Base-by-base conservation (phyloP, 2,797 vertebrate species). In the Chelidonichthys spinosus region DNA sequence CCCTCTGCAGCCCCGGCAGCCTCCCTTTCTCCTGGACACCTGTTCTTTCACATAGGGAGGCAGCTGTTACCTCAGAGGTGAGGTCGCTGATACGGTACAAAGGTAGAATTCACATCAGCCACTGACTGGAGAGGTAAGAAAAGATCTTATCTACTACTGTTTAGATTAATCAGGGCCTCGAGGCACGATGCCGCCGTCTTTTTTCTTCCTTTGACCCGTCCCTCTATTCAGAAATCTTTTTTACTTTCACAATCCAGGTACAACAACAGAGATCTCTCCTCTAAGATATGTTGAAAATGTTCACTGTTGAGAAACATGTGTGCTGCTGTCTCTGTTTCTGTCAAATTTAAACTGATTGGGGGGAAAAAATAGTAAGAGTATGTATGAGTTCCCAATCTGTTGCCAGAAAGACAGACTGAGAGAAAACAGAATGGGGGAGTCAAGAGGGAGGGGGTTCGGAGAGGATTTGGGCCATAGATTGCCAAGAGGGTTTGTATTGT, bases 391-490 rank as follows among this genome's bases (percentile, higher is more conserved):
- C 83, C 64, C 72, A 66, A 58, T 89, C 74, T 74, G 53, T 61
- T 82, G 70, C 85, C 87, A 90, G 76, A 86, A 78, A 92, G 84
- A 86, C 76, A 87, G 85, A 88, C 81, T 75, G 85, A 83, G 82
- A 81, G 72, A 88, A 82, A 85, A 82, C 63, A 72, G 80, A 84
- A 89, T 68, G 70, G 55, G 85, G 66, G 73, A 88, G 88, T 85
- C 89, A 87, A 86, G 72, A 82, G 80, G 90, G 89, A 90, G 81
- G 85, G 25, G 74, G 81, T 83, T 87, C 80, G 75, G 66, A 49
- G 76, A 91, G 87, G 90, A 93, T 93, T 92, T 94, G 80, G 92
- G 93, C 93, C 92, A 94, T 86, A 89, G 81, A 93, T 90, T 82
- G 92, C 92, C 91, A 85, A 83, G 84, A 90, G 93, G 90, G 85